Base-by-base conservation (phyloP, 92 coral and sea anemone genomes). In the Zoanthus gigantus region DNA sequence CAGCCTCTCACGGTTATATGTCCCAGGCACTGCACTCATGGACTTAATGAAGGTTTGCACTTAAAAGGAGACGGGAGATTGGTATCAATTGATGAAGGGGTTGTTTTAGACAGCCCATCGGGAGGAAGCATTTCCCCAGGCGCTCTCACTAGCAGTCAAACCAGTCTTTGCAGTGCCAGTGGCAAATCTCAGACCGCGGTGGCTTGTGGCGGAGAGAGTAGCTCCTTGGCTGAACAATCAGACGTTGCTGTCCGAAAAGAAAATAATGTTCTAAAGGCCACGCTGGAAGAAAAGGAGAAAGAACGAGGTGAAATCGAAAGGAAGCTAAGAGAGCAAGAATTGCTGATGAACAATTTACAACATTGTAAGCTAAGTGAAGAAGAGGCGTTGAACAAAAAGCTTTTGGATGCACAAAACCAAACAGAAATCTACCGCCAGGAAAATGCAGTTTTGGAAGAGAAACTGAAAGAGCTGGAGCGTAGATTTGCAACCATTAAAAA, bases 81-180 rank as follows among this genome's bases (percentile, higher is more conserved):
- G 16, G 92, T 92, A 10, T 95, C 98, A 0, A 95, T 95, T 15
- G 98, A 95, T 45, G 98, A 95, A 56, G 98, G 98, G 37, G 98
- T 95, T 56, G 98, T 93, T 69, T 85, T 95, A 14, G 98, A 95
- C 87, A 94, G 98, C 60, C 94, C 95, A 0, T 81, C 85, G 30
- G 69, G 69, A 9, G 85, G 72, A 50, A 61, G 73, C 46, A 68
- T 81, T 58, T 81, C 85, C 12, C 85, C 85, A 9, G 75, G 85
- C 23, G 85, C 85, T n/a, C 74, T 81, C 6, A 81, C 85, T 0
- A 81, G 85, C 45, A 81, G 85, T 31, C 85, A 81, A 74, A 81
- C 74, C 42, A 81, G 85, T 37, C 75, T 81, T 44, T 81, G 85
- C 30, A 81, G 85, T 66, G 85, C 85, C 15, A 81, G 61, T 66